These are phyloP conservation scores for Neodiprion pinetum DNA, from an alignment of 1,140 invertebrate species.

Conservation along the genomic window DNA sequence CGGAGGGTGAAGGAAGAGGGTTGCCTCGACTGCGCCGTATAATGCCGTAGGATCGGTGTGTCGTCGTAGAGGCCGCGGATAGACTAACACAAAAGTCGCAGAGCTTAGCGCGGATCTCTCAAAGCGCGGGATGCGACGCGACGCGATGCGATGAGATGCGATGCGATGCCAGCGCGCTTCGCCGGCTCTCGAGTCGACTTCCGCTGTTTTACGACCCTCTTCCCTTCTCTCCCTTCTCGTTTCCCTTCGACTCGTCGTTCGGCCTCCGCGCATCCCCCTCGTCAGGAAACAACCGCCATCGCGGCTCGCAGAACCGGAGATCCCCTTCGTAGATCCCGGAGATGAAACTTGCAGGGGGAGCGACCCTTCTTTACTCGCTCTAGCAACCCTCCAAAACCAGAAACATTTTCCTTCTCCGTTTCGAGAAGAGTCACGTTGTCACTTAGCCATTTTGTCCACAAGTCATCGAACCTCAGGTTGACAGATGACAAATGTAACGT, in stretches of 20 bases:
- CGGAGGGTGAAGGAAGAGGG: not conserved
- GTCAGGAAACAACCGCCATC: not conserved
- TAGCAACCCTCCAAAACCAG: not conserved
- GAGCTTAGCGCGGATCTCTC: slow-evolving; percentile 13
- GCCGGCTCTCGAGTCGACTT: slow-evolving; percentile 9
- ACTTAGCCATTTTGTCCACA: too few relatives aligned
- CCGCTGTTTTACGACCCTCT: slow-evolving; percentile 14
- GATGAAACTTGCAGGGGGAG: not conserved
- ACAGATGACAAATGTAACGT: too few relatives aligned
- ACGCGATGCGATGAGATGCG: too few relatives aligned
- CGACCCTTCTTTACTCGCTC: not conserved
- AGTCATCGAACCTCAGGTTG: too few relatives aligned
- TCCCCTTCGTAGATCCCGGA: not conserved
- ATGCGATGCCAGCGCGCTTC: not conserved
- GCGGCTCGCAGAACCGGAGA: slow-evolving; percentile 1
- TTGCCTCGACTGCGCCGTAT: not conserved
- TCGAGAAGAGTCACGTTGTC: too few relatives aligned
- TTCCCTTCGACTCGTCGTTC: slow-evolving; percentile 12
- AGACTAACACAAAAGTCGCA: not conserved
- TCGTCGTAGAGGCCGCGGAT: not conserved
- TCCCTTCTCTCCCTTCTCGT: slow-evolving; percentile 25
- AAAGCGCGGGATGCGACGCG: not conserved
- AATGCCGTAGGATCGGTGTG: not conserved
- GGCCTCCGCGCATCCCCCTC: not conserved
- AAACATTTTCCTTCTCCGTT: not conserved